Base-by-base conservation (phyloP, 1,140 invertebrate species). In the Lepidostoma basale region DNA sequence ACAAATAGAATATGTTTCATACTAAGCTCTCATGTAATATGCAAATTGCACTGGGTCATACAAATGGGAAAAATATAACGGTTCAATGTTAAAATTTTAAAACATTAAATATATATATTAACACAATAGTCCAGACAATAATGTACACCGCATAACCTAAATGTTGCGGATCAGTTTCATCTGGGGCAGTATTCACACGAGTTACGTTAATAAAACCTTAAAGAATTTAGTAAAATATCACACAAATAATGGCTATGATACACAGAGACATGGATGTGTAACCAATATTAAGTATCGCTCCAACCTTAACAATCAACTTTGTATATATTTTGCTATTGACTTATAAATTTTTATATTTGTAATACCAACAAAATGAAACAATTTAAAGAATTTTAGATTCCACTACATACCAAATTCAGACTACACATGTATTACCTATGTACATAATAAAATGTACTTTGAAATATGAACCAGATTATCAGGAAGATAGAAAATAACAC, bases 211-310 rank as follows among this genome's bases (percentile, higher is more conserved):
- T 45, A 26, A 49, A 54, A 65, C 23, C 42, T 30, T 45, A 52
- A 22, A 40, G 47, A 66, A 47, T 66, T 40, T 66, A 33, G 36
- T 58, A 66, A 66, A 58, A 66, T 66, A 66, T 66, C 64, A 66
- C 64, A 66, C 52, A 36, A 36, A 44, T 30, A 54, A 65, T 65
- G 62, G 47, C 62, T 65, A 60, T 60, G 47, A 49, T 54, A 54
- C 49, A 65, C 18, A 30, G 45, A 42, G 9, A 10, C 30, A 14
- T 23, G 30, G 56, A 54, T 65, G 28, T 54, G 30, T 54, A 65
- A 36, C 25, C 42, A 63, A 54, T 54, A 40, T 49, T 40, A 63
- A 47, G n/a, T 49, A 49, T 18, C 14, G 16, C 28, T 12, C 58
- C 16, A 62, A 44, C 6, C 23, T 26, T 62, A 62, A 62, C 40